Conservation (phyloP, 2,113 vertebrate genomes). For the Arothron firmamentum region DNA sequence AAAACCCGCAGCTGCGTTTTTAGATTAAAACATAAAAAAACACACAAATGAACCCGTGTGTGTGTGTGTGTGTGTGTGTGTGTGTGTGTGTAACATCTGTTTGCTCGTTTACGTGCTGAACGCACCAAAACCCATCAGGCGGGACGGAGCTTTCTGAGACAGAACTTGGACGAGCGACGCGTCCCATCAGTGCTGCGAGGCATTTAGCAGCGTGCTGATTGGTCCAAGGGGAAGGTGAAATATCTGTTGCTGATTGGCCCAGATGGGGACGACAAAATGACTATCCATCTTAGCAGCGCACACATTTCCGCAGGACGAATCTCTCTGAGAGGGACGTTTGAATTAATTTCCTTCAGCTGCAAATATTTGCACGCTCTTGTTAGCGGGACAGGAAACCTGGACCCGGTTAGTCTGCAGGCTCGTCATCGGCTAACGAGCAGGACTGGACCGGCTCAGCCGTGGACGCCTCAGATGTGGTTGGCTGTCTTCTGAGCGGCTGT, state of each 20-base stretch:
- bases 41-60: conserved; percentile 23
- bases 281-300: conserved; percentile 28
- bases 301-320: conserved; percentile 14
- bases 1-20: conserved; percentile 36
- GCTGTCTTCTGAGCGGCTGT: conserved; percentile 30
- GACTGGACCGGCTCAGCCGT: conserved; percentile 38
- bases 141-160: conserved; percentile 49
- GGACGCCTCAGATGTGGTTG: conserved; percentile 44
- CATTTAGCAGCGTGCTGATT: conserved; percentile 48
- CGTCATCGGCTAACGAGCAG: conserved; percentile 29
- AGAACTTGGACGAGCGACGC: conserved; percentile 47
- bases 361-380: conserved; percentile 15
- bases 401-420: conserved; percentile 46
- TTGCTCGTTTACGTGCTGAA: conserved; percentile 55
- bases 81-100: conserved; percentile 43
- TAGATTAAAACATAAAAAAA: conserved; percentile 17
- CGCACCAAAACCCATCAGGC: conserved; percentile 37
- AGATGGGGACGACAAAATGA: conserved; percentile 44
- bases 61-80: too few species aligned
- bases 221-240: conserved; percentile 54
- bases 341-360: conserved; percentile 26
- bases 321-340: conserved; percentile 12
- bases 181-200: conserved; percentile 27
- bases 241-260: conserved; percentile 46
- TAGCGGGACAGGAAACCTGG: conserved; percentile 28